phyloP scores from a whole-genome alignment of 2,113 vertebrate genomes.

The Formicarius rufipectus region DNA sequence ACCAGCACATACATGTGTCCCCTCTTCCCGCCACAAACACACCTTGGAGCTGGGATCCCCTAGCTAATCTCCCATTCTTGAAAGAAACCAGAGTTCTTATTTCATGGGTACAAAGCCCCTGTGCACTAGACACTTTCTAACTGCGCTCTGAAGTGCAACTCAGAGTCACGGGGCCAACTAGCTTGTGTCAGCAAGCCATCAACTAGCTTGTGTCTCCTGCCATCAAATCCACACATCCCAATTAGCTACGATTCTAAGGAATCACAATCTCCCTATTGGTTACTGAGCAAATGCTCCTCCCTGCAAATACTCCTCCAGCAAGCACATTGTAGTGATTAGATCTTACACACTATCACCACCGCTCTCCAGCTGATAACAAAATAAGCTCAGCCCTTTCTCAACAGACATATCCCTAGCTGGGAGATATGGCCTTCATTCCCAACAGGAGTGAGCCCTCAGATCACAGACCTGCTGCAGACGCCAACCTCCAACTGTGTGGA shows the following conservation, averaged over 20 bases:
- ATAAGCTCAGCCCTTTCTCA: neutral
- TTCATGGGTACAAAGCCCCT: neutral
- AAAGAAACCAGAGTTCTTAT: neutral
- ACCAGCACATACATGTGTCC: neutral
- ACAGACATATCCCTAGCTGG: neutral
- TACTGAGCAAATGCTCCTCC: neutral
- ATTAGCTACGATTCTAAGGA: neutral
- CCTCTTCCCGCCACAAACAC: neutral
- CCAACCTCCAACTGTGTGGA: neutral
- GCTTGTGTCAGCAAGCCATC: neutral
- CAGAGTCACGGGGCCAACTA: neutral
- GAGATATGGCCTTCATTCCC: neutral
- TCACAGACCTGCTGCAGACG: neutral
- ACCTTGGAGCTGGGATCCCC: neutral
- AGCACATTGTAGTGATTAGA: neutral
- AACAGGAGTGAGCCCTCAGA: neutral
- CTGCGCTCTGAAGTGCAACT: neutral
- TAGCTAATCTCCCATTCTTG: neutral
- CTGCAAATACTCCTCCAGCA: neutral
- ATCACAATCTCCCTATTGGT: neutral
- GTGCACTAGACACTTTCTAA: neutral
- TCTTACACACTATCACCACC: neutral
- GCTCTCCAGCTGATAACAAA: neutral
- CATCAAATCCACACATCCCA: neutral
- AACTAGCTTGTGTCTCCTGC: neutral